These are phyloP conservation scores for Petrocephalus schoutedeni DNA, from an alignment of 2,797 vertebrate species.

Conservation along the genomic window DNA sequence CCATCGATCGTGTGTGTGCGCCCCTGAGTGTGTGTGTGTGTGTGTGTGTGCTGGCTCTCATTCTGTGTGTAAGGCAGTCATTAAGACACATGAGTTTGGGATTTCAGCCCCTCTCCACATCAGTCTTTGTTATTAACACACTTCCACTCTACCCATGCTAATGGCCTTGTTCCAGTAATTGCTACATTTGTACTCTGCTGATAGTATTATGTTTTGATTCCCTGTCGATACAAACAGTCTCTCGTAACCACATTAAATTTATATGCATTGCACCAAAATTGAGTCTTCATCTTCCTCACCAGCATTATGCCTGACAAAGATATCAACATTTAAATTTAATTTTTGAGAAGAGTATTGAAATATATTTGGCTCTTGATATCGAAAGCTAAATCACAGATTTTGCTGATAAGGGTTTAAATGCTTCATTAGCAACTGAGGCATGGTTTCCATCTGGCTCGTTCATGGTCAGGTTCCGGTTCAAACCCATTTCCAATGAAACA, in stretches of 20 bases:
- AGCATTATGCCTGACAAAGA: neutral
- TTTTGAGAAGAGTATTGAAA: neutral
- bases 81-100: constrained; percentile 24
- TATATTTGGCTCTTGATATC: neutral
- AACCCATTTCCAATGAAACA: neutral
- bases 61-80: constrained; percentile 43
- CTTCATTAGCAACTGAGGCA: neutral
- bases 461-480: neutral
- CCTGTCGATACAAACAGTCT: constrained; percentile 14
- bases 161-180: constrained; percentile 31
- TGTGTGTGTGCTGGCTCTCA: constrained; percentile 32
- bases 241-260: constrained; percentile 18
- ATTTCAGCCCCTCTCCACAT: neutral
- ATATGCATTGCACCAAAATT: constrained; percentile 14
- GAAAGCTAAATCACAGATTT: neutral
- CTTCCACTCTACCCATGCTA: constrained; percentile 17
- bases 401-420: neutral
- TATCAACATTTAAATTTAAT: constrained; percentile 18
- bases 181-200: constrained; percentile 30
- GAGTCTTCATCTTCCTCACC: neutral
- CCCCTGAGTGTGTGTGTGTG: neutral
- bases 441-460: neutral
- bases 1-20: constrained; percentile 30
- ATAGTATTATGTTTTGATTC: constrained; percentile 25
- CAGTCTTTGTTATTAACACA: constrained; percentile 22